A percentile compares a stretch with the other conserved stretches of the same genome.
phyloP scores from a whole-genome alignment of 2,797 vertebrate species.

The Chelon auratus region DNA sequence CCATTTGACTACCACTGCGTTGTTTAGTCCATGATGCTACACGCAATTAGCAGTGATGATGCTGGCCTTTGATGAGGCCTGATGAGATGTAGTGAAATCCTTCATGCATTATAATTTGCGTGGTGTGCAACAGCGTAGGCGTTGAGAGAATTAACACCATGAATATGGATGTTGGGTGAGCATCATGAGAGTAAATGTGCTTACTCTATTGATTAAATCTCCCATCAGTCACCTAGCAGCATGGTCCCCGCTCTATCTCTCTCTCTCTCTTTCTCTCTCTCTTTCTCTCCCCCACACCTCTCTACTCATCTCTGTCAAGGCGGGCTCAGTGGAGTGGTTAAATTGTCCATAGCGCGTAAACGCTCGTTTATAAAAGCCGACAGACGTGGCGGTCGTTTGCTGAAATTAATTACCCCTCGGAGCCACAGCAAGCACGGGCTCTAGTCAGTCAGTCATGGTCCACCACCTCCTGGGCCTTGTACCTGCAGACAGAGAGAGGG shows the following conservation, averaged over 20 bases:
- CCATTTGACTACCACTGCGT: slow-evolving; percentile 40
- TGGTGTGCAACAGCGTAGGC: slow-evolving; percentile 71
- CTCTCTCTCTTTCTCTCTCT: slow-evolving; percentile 15
- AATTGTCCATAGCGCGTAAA: slow-evolving; percentile 88
- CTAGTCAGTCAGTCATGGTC: slow-evolving; percentile 84
- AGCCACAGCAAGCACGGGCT: slow-evolving; percentile 77
- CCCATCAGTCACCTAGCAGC: slow-evolving; percentile 77
- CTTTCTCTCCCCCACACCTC: slow-evolving; percentile 38
- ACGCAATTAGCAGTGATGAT: slow-evolving; percentile 73
- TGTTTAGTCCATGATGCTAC: slow-evolving; percentile 60
- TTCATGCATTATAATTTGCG: slow-evolving; percentile 73
- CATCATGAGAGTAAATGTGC: slow-evolving; percentile 82
- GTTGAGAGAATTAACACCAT: slow-evolving; percentile 77
- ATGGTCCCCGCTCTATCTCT: slow-evolving; percentile 44
- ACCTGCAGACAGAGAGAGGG: slow-evolving; percentile 67
- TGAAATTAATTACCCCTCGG: slow-evolving; percentile 87
- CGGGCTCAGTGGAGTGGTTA: slow-evolving; percentile 84
- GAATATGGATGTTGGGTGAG: slow-evolving; percentile 81
- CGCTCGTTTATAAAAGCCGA: slow-evolving; percentile 88
- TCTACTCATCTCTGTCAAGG: slow-evolving; percentile 81
- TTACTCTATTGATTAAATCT: slow-evolving; percentile 85
- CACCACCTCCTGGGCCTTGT: slow-evolving; percentile 67
- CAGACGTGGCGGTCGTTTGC: slow-evolving; percentile 87
- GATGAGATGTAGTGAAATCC: slow-evolving; percentile 77
- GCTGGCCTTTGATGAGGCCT: slow-evolving; percentile 71